phyloP scores from a whole-genome alignment of 2,888 invertebrate genomes.

The Acleris holmiana region DNA sequence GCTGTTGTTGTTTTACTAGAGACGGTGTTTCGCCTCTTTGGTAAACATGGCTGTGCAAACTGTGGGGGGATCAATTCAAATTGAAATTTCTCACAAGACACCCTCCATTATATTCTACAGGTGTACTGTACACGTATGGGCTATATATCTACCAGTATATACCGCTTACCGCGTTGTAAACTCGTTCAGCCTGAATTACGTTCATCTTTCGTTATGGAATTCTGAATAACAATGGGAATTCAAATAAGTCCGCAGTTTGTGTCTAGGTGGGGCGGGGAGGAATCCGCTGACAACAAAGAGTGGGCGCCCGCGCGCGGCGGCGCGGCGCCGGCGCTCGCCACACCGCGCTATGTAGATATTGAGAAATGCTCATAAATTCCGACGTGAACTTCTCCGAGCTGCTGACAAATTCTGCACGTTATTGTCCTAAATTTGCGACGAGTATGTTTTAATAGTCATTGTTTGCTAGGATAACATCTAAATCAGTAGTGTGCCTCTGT shows the following conservation, averaged over 20 bases:
- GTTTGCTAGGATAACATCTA: too few relatives aligned
- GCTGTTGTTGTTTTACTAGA: too few relatives aligned
- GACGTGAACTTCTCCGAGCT: constrained; percentile 51
- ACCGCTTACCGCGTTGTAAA: constrained; percentile 42
- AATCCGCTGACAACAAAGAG: constrained; percentile 70
- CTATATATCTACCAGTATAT: too few relatives aligned
- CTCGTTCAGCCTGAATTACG: constrained; percentile 54
- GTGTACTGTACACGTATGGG: too few relatives aligned
- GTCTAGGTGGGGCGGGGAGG: constrained; percentile 61
- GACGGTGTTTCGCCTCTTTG: too few relatives aligned
- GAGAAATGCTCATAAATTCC: constrained; percentile 75
- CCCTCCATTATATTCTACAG: neutral
- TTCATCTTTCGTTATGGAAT: constrained; percentile 65
- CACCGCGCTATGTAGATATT: constrained; percentile 72
- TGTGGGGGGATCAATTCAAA: neutral
- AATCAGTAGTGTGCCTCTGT: too few relatives aligned
- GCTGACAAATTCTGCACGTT: constrained; percentile 57
- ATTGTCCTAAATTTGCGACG: constrained; percentile 42
- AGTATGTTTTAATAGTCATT: constrained; percentile 1
- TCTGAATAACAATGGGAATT: constrained; percentile 66
- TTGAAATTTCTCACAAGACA: neutral
- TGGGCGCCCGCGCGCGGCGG: constrained; percentile 42
- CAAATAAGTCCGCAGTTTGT: constrained; percentile 74
- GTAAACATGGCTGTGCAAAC: too few relatives aligned
- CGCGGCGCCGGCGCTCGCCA: constrained; percentile 49